Conservation (phyloP, 1,140 invertebrate species). For the Vanessa atalanta region DNA sequence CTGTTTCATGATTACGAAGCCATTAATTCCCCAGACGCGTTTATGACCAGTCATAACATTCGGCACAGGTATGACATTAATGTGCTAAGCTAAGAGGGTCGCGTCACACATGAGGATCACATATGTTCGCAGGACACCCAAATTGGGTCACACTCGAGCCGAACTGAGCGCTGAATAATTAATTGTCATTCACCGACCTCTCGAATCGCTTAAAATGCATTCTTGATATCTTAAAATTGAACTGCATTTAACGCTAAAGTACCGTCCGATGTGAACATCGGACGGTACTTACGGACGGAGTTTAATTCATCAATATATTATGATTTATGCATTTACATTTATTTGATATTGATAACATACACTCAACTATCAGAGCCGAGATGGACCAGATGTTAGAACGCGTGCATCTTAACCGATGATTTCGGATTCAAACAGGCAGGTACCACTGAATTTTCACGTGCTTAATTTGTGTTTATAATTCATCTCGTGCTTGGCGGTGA, state of each 20-base stretch:
- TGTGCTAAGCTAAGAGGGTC: conserved; percentile 10
- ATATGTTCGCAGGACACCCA: conserved; percentile 43
- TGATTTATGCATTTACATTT: too few species aligned
- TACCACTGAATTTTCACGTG: too few species aligned
- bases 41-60: background rate
- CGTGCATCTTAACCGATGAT: too few species aligned
- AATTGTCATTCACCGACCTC: conserved; percentile 50
- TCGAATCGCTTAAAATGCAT: conserved; percentile 19
- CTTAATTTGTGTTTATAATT: too few species aligned
- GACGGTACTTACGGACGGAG: too few species aligned
- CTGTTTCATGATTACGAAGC: background rate
- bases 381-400: too few species aligned
- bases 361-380: too few species aligned
- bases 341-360: too few species aligned
- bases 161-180: conserved; percentile 61
- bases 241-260: background rate
- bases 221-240: background rate
- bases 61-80: conserved; percentile 10
- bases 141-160: conserved; percentile 55
- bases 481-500: too few species aligned
- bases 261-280: too few species aligned
- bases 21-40: background rate
- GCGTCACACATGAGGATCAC: conserved; percentile 23
- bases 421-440: too few species aligned
- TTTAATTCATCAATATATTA: too few species aligned